Evolutionary conservation across 2,888 invertebrate genomes (phyloP).

Genomic region (Labia minor): DNA sequence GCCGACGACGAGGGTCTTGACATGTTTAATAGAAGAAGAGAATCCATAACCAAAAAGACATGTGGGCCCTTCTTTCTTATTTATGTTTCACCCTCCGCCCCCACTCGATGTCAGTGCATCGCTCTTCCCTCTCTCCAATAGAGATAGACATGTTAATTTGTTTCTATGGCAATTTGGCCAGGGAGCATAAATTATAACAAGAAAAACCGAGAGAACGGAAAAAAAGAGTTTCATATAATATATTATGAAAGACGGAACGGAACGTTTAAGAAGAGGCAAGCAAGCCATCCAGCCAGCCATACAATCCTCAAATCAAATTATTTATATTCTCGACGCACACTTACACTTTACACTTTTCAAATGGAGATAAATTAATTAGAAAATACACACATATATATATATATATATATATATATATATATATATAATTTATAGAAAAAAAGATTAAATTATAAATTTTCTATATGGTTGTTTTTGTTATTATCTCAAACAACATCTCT

Average conservation of each 20-base stretch:
- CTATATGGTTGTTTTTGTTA: no score
- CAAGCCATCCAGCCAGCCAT: background rate
- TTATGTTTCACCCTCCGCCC: constrained; percentile 13
- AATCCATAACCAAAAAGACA: constrained; percentile 13
- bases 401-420: no score
- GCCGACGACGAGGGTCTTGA: constrained; percentile 1
- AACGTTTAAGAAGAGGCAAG: background rate
- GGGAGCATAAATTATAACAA: constrained; percentile 8
- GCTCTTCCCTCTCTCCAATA: background rate
- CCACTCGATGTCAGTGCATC: background rate
- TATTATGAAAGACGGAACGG: background rate
- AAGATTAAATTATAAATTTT: no score
- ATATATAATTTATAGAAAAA: no score
- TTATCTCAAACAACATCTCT: no score
- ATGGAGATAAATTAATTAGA: background rate
- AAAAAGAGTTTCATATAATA: background rate
- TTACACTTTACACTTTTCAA: background rate
- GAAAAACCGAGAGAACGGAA: background rate
- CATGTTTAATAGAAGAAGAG: background rate
- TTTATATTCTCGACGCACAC: background rate
- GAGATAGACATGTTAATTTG: constrained; percentile 13
- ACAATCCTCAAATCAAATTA: background rate
- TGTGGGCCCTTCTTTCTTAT: constrained; percentile 7
- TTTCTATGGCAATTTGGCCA: background rate
- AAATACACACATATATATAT: background rate